Evolutionary conservation across 2,797 vertebrate species (phyloP).

Genomic region (Sphenodon punctatus): DNA sequence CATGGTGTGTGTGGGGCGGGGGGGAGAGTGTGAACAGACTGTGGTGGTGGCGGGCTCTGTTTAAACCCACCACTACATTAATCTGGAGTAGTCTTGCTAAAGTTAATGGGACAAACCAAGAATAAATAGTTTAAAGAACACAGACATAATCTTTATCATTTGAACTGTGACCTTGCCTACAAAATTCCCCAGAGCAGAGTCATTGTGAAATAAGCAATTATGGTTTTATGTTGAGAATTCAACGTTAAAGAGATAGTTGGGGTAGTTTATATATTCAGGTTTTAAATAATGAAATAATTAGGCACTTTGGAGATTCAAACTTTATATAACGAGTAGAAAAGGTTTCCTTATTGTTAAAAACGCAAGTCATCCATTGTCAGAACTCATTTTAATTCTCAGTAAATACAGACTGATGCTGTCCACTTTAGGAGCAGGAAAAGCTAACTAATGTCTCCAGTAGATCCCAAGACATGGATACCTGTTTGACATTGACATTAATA

Average conservation of each 20-base stretch:
- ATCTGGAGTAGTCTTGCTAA: no score
- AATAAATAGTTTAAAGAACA: no score
- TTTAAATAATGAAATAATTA: neutral
- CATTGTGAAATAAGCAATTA: neutral
- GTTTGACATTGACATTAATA: neutral
- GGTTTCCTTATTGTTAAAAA: neutral
- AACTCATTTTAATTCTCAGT: neutral
- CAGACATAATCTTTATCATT: neutral
- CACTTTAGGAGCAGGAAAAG: neutral
- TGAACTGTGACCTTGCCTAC: neutral
- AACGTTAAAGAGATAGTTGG: no score
- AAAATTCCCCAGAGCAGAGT: neutral
- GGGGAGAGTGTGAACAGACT: no score
- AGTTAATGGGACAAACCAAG: no score
- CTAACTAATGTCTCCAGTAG: neutral
- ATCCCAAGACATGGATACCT: neutral
- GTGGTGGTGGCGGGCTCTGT: no score
- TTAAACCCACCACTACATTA: no score
- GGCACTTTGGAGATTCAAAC: neutral
- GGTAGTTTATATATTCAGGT: no score
- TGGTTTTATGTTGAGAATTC: neutral
- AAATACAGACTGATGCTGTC: neutral
- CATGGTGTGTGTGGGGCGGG: no score
- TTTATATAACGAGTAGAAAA: neutral
- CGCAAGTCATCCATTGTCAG: neutral